Conservation (phyloP, 2,797 vertebrate genomes). For the Cynodonichthys magdalenae region DNA sequence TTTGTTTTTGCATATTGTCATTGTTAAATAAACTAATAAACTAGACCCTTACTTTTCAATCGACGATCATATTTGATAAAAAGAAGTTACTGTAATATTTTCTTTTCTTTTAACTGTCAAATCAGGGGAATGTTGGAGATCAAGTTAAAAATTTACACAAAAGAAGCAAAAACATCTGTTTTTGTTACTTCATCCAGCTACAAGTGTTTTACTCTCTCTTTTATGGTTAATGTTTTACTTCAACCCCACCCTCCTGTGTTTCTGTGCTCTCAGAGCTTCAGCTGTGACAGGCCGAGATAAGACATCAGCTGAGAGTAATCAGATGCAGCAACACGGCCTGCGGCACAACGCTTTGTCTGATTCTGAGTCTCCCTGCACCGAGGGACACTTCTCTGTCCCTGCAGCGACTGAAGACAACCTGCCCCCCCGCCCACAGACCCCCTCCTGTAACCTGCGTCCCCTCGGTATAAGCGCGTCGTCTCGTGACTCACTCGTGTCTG, state of each 20-base stretch:
- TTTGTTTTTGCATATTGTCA: no score
- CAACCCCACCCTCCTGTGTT: slow-evolving; percentile 18
- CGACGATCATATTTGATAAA: no score
- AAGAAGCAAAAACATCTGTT: no score
- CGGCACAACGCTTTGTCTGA: slow-evolving; percentile 55
- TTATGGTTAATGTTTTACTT: not conserved
- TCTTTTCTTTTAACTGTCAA: no score
- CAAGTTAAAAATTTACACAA: slow-evolving; percentile 4
- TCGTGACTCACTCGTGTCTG: slow-evolving; percentile 59
- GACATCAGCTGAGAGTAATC: slow-evolving; percentile 75
- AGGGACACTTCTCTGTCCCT: slow-evolving; percentile 60
- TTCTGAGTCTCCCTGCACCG: slow-evolving; percentile 60
- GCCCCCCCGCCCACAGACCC: slow-evolving; percentile 42
- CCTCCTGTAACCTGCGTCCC: slow-evolving; percentile 32
- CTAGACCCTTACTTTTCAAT: no score
- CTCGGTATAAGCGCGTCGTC: slow-evolving; percentile 37
- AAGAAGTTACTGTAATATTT: no score
- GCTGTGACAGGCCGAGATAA: slow-evolving; percentile 67
- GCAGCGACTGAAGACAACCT: slow-evolving; percentile 67
- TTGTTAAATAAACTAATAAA: no score
- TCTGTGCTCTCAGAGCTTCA: not conserved
- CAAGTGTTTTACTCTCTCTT: no score
- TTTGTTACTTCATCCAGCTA: no score
- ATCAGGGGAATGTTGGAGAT: no score
- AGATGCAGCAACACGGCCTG: slow-evolving; percentile 61